phyloP scores from a whole-genome alignment of 2,888 invertebrate species.

The Anticlea derivata region DNA sequence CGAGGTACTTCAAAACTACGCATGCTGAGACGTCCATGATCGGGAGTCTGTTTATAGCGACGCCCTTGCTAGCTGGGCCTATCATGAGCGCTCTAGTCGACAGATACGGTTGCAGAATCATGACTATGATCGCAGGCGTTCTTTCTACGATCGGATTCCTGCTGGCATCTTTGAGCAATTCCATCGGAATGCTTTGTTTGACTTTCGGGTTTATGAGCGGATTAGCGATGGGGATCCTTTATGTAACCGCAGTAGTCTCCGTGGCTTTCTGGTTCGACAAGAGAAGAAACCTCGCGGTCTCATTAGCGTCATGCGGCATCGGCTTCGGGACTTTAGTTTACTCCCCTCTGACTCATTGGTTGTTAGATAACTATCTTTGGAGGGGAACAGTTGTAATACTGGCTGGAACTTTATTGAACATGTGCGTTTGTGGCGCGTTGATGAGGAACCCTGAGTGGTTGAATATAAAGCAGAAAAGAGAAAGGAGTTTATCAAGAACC shows the following conservation, averaged over 20 bases:
- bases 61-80: slow-evolving; percentile 93
- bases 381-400: slow-evolving; percentile 90
- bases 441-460: slow-evolving; percentile 96
- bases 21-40: slow-evolving; percentile 94
- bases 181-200: slow-evolving; percentile 89
- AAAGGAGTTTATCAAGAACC: slow-evolving; percentile 62
- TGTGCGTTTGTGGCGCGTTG: slow-evolving; percentile 92
- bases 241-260: slow-evolving; percentile 94
- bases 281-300: slow-evolving; percentile 92
- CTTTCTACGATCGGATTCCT: slow-evolving; percentile 90
- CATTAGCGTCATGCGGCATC: slow-evolving; percentile 93
- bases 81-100: slow-evolving; percentile 93
- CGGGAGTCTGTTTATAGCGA: slow-evolving; percentile 94
- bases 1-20: slow-evolving; percentile 89
- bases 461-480: slow-evolving; percentile 84
- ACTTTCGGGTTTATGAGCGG: slow-evolving; percentile 94
- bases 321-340: slow-evolving; percentile 95
- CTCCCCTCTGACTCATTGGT: slow-evolving; percentile 91
- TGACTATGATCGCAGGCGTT: slow-evolving; percentile 89
- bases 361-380: slow-evolving; percentile 90
- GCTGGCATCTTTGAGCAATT: slow-evolving; percentile 87
- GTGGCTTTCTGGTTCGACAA: slow-evolving; percentile 97
- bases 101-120: slow-evolving; percentile 89
- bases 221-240: slow-evolving; percentile 91
- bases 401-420: slow-evolving; percentile 92